Evolutionary conservation across 2,888 invertebrate genomes (phyloP), one percentile per base, ranked within the genome.

Genomic region (Agonopterix alstromeriana): DNA sequence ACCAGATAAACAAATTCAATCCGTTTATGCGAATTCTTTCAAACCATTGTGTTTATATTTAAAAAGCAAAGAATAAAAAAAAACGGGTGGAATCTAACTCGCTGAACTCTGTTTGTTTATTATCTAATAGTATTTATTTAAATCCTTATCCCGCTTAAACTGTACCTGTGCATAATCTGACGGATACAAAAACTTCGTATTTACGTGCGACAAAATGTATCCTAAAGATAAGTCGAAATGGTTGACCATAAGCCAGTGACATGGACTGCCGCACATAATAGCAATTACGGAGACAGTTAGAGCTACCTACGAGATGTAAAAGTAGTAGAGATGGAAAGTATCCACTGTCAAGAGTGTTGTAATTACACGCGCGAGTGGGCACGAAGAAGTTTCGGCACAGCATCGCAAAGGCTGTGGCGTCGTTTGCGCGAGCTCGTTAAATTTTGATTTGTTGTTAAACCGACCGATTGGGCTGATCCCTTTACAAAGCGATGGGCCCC

Each of bases 381-480:
- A 68, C 58, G 58, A 48, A 53, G 70, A 67, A 68, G 70, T 73
- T 66, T 68, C 67, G 70, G 72, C 70, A 12, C 11, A 8, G 10
- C 42, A 42, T 42, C 7, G 42, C 8, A 10, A 71, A 73, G 72
- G 66, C 70, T 64, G 71, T 66, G 67, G 69, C 63, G 65, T 64
- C 65, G 66, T 77, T 82, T 79, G 78, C 77, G 73, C 72, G 77
- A 78, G 81, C 84, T 84, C 80, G 79, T 86, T 87, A 87, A 86
- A 77, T 70, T 82, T 83, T 83, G 80, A 85, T 86, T 86, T 87
- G 83, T 85, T 83, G 85, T 86, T 84, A 77, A 85, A 83, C 87
- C 88, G 78, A 84, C 71, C 86, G 87, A 76, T 82, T 73, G 73
- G 62, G 58, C 51, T 64, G 74, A 79, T 77, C 72, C 73, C 61